These are phyloP conservation scores for Gallinago jamesoni DNA, from an alignment of 2,113 vertebrate species.

Conservation along the genomic window DNA sequence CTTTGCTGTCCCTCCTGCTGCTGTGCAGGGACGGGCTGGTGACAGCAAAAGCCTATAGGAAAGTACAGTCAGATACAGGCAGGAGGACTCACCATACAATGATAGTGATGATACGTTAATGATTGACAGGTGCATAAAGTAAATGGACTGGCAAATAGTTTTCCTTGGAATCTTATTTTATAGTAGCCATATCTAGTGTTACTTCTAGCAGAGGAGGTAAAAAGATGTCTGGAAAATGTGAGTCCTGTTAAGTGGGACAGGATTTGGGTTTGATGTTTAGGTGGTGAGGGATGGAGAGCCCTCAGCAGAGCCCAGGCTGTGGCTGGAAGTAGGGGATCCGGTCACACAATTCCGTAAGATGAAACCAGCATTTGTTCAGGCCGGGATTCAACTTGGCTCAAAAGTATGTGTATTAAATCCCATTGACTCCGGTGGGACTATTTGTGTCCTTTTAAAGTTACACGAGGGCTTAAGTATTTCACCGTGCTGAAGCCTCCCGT, in stretches of 20 bases:
- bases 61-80: neutral
- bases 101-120: neutral
- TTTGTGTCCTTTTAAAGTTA: constrained; percentile 13
- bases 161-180: neutral
- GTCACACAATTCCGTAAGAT: neutral
- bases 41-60: neutral
- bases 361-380: constrained; percentile 35
- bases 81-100: accelerated
- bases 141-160: neutral
- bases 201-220: neutral
- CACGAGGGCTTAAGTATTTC: constrained; percentile 35
- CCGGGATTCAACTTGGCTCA: neutral
- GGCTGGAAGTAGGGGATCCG: neutral
- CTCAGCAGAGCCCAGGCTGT: neutral
- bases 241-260: neutral
- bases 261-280: neutral
- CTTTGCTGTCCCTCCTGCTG: neutral
- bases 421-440: constrained; percentile 39
- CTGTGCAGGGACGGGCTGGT: neutral
- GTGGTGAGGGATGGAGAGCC: neutral
- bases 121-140: neutral
- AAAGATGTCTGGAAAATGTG: neutral
- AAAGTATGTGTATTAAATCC: constrained; percentile 30
- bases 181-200: neutral
- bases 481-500: neutral